Percentiles rank a stretch among this genome's conserved stretches.
Evolutionary conservation across 2,888 invertebrate genomes (phyloP).

Genomic region (Harpagoxenus sublaevis): DNA sequence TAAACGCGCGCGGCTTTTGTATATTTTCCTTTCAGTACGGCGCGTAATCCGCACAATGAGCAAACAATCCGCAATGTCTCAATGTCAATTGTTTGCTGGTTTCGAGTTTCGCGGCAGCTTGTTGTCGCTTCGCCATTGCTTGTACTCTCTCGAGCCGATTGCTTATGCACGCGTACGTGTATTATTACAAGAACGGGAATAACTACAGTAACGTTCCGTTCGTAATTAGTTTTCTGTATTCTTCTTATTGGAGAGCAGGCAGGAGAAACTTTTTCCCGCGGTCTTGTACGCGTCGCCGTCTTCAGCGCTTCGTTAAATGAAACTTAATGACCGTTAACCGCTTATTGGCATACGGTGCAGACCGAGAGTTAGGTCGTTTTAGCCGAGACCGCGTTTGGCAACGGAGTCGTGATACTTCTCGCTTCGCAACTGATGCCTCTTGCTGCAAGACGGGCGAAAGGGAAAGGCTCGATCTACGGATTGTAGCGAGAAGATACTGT

Average conservation of each 20-base stretch:
- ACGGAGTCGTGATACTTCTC: constrained; percentile 49
- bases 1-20: not conserved
- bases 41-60: constrained; percentile 25
- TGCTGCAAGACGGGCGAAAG: constrained; percentile 42
- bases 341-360: constrained; percentile 37
- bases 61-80: constrained; percentile 35
- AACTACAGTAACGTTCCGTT: not conserved
- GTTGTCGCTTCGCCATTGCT: constrained; percentile 18
- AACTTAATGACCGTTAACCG: constrained; percentile 16
- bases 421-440: constrained; percentile 48
- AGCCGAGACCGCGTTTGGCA: constrained; percentile 39
- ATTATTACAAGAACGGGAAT: constrained; percentile 22
- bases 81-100: constrained; percentile 45
- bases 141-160: not conserved
- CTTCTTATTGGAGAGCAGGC: not conserved
- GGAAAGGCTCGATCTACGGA: constrained; percentile 34
- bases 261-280: constrained; percentile 41
- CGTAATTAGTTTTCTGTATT: not conserved
- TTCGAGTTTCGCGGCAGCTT: constrained; percentile 18
- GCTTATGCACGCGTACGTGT: not conserved
- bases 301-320: not conserved
- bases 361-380: constrained; percentile 22
- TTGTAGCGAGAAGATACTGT: constrained; percentile 33
- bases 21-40: not conserved
- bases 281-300: constrained; percentile 13